These are phyloP conservation scores for Trichogramma dendrolimi DNA, from an alignment of 2,888 invertebrate genomes.

Conservation along the genomic window DNA sequence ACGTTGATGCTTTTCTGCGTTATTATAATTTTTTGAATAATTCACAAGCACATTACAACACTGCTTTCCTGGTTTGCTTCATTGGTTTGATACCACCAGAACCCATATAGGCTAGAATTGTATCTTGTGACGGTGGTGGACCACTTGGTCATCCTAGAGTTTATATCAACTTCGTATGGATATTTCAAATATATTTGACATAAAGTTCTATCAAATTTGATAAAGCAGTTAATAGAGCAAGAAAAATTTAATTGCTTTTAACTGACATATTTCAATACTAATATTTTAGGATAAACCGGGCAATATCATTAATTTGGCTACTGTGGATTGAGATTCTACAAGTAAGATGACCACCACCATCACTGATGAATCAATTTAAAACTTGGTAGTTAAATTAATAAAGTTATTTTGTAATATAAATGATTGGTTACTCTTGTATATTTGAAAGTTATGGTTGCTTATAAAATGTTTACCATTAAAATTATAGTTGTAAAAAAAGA, in stretches of 20 bases:
- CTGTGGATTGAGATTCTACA: conserved; percentile 85
- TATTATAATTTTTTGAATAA: too few species aligned
- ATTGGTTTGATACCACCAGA: conserved; percentile 82
- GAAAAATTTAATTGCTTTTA: conserved; percentile 10
- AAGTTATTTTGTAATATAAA: conserved; percentile 16
- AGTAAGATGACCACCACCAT: conserved; percentile 65
- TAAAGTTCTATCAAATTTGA: background rate
- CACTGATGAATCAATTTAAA: conserved; percentile 19
- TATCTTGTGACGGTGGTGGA: conserved; percentile 94
- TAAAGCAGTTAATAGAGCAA: background rate
- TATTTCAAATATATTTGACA: background rate
- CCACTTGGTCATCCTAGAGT: conserved; percentile 96
- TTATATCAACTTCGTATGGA: conserved; percentile 89
- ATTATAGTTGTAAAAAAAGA: background rate
- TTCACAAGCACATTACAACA: too few species aligned
- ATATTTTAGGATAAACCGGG: conserved; percentile 87
- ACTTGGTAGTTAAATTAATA: conserved; percentile 16
- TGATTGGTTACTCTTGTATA: conserved; percentile 4
- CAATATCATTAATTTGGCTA: conserved; percentile 89
- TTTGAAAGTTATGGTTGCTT: background rate
- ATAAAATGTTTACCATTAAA: background rate
- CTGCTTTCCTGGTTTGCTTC: too few species aligned
- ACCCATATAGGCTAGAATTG: conserved; percentile 70
- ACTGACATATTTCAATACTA: conserved; percentile 24
- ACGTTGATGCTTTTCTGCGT: too few species aligned